Evolutionary conservation across 23 tunicate genomes (phyloP), one percentile per base, ranked within the genome.

Genomic region (Clavelina lepadiformis): DNA sequence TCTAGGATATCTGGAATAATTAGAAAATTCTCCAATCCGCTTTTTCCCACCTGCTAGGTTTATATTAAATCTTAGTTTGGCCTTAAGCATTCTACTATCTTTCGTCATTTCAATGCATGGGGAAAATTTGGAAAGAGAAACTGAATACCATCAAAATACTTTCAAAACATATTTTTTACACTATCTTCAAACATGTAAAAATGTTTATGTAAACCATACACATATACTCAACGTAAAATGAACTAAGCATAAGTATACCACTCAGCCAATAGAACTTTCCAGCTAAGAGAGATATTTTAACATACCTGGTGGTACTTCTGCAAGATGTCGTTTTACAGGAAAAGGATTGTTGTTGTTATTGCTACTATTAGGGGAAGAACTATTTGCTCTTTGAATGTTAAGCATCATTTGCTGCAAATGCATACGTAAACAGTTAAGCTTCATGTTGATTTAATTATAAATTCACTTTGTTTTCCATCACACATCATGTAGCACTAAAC

Each of bases 331-430:
- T 30, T 78, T 78, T 28, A 11, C 28, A 2, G 84, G 79, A 56
- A 44, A 86, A 21, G 95, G 95, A 55, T 79, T 81, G 57, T 78
- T 86, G 69, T 78, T 86, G 75, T 86, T 86, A 55, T 86, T 86
- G 69, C 80, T 86, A 68, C 77, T 86, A 75, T 78, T 86, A 5
- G 95, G 95, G 27, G 95, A 86, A 0, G 82, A 72, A 59, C 76
- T 72, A 24, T 61, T 73, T 13, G 75, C 80, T 28, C 80, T 74
- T 8, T 85, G 83, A 6, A 77, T 28, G 35, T 86, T 82, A 69
- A 86, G 46, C 95, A 86, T 78, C 36, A 64, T 26, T 33, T 47
- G 49, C 61, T 54, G 67, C 62, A 68, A 59, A 20, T 28, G 59
- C 11, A 47, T 30, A 63, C 21, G 37, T 35, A 27, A 27, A 13